Base-by-base conservation (phyloP, 2,888 invertebrate species). In the Erpobdella octoculata region DNA sequence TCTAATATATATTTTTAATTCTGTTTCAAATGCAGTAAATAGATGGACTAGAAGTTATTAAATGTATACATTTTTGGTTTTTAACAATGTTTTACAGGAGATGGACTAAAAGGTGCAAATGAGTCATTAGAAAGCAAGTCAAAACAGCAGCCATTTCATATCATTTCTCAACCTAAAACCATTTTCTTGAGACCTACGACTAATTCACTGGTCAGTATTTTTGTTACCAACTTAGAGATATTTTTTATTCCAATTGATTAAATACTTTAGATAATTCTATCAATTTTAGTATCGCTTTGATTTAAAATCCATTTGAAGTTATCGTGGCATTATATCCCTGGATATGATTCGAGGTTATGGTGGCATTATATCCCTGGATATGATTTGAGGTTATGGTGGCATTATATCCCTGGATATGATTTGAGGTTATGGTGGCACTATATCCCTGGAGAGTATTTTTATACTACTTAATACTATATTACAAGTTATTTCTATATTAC, bases 151-250 rank as follows among this genome's bases (percentile, higher is more conserved):
- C 53, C 53, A 21, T 28, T 53, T 15, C 53, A 53, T 25, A 3
- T 53, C 53, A 53, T 53, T 21, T 53, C 67, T 1, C 67, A 67
- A 46, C 67, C 67, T 12, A 67, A 67, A 28, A 67, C 67, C 67
- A 41, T 67, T 46, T 31, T 67, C 67, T 33, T 67, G 12, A 37
- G 67, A 33, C 46, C 67, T 4, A 67, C 12, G 53, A 53, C 53
- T 5, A 53, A n/a, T 28, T 53, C 53, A 21, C 53, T 53, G 46
- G 38, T 37, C 38, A 21, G 38, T 21, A 28, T 8, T 12, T 58
- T 8, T 58, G 21, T 58, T 8, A 58, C 18, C 21, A 58, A 12
- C 8, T 58, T 9, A 6, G 9, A 21, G 1, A 2, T 2, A 28
- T 28, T n/a, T 46, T 46, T 46, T 46, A 18, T 3, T 46, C 46